Percentiles rank a stretch among this genome's conserved stretches.
Conservation (phyloP, 2,113 vertebrate species). For the Pheucticus melanocephalus region DNA sequence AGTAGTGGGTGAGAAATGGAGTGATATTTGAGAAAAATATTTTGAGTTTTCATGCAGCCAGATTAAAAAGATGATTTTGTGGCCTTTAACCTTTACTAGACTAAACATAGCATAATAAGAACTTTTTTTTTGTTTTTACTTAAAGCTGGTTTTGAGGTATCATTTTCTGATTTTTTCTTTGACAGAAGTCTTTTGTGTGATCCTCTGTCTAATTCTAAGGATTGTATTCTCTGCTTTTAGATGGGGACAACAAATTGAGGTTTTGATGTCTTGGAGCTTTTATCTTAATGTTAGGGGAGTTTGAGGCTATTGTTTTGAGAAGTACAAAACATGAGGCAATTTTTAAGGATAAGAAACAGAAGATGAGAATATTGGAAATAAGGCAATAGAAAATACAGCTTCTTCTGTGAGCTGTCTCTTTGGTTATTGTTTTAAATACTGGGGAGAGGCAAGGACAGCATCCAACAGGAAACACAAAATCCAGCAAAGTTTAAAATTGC, state of each 20-base stretch:
- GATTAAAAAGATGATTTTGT: background rate
- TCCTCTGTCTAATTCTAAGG: background rate
- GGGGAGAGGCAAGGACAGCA: background rate
- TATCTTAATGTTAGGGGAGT: background rate
- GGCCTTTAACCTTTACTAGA: background rate
- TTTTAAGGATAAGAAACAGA: background rate
- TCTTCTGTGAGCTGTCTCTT: background rate
- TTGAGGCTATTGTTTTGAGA: background rate
- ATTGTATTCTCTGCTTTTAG: background rate
- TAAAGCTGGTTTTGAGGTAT: background rate
- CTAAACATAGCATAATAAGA: background rate
- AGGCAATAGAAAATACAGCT: background rate
- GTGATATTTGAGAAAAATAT: background rate
- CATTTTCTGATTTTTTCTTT: background rate
- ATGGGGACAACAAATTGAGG: background rate
- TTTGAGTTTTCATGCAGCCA: background rate
- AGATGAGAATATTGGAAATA: background rate
- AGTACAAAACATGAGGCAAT: background rate
- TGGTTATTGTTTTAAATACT: background rate
- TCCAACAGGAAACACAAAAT: background rate
- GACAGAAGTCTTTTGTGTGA: background rate
- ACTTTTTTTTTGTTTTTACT: background rate
- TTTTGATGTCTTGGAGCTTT: background rate
- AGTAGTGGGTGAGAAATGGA: background rate
- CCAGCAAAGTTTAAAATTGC: background rate